phyloP scores from a whole-genome alignment of 2,797 vertebrate genomes.

The Hyperoplus immaculatus region DNA sequence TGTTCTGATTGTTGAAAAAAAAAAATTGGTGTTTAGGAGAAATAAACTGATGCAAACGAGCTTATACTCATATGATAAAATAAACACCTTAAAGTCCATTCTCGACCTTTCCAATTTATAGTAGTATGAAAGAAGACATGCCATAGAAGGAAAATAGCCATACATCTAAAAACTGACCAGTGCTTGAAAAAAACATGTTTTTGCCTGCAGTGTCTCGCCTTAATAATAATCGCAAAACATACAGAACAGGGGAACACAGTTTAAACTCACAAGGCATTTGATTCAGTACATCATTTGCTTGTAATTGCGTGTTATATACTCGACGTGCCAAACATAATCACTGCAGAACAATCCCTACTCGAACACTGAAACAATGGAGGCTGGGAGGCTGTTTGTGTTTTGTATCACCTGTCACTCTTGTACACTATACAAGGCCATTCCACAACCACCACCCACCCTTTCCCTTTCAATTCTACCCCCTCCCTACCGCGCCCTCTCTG shows the following conservation, averaged over 20 bases:
- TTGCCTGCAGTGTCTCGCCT: no score
- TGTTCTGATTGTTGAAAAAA: no score
- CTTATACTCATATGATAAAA: no score
- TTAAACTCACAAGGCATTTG: not conserved
- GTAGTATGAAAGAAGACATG: no score
- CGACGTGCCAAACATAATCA: slow-evolving; percentile 27
- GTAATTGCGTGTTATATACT: not conserved
- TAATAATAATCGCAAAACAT: not conserved
- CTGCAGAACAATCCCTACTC: not conserved
- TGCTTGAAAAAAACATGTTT: no score
- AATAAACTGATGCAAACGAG: no score
- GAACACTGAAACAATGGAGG: slow-evolving; percentile 6
- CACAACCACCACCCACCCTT: slow-evolving; percentile 34
- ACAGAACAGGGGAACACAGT: not conserved
- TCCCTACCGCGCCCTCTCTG: slow-evolving; percentile 33
- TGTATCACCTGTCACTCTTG: slow-evolving; percentile 57
- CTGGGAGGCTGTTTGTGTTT: slow-evolving; percentile 51
- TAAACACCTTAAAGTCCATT: no score
- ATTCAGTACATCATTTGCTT: not conserved
- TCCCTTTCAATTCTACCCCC: slow-evolving; percentile 8
- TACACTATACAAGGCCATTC: slow-evolving; percentile 45
- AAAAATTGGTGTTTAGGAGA: no score
- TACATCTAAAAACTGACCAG: no score
- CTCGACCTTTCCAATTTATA: no score
- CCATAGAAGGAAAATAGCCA: no score